A percentile compares a stretch with the other conserved stretches of the same genome.
Conservation (phyloP, 2,888 invertebrate species). For the Leuctra nigra region DNA sequence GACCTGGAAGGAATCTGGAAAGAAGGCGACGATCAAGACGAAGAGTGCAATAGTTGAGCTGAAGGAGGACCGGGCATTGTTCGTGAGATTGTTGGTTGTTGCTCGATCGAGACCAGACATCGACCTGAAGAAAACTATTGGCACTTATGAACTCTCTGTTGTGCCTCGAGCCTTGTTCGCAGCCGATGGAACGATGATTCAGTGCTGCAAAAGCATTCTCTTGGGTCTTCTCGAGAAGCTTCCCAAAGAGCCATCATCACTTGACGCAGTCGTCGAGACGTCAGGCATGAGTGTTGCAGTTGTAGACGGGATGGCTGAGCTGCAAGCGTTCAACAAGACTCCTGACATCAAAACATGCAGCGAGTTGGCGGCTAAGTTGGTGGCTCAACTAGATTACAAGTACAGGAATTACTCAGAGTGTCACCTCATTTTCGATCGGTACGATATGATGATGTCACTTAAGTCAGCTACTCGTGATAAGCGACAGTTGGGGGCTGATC, state of each 20-base stretch:
- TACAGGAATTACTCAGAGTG: background rate
- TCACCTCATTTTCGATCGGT: conserved; percentile 10
- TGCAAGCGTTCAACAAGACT: conserved; percentile 7
- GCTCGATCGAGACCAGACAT: background rate
- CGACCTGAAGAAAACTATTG: background rate
- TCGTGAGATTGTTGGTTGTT: background rate
- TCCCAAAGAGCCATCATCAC: background rate
- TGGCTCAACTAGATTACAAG: background rate
- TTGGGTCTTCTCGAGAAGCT: background rate
- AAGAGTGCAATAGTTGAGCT: background rate
- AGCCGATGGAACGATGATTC: background rate
- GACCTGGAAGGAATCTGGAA: background rate
- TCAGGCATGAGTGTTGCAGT: background rate
- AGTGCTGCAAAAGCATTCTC: background rate
- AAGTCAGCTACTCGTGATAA: background rate
- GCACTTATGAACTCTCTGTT: conserved; percentile 1
- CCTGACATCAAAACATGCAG: conserved; percentile 1
- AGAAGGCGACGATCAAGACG: background rate
- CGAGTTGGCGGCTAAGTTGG: conserved; percentile 6
- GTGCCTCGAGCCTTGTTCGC: conserved; percentile 4
- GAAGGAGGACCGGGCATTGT: background rate
- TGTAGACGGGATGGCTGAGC: conserved; percentile 3
- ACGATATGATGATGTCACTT: background rate
- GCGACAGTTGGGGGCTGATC: background rate
- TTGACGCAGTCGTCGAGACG: background rate